Percentiles rank a stretch among this genome's conserved stretches.
Conservation (phyloP, 2,888 invertebrate species). For the Isoperla grammatica region DNA sequence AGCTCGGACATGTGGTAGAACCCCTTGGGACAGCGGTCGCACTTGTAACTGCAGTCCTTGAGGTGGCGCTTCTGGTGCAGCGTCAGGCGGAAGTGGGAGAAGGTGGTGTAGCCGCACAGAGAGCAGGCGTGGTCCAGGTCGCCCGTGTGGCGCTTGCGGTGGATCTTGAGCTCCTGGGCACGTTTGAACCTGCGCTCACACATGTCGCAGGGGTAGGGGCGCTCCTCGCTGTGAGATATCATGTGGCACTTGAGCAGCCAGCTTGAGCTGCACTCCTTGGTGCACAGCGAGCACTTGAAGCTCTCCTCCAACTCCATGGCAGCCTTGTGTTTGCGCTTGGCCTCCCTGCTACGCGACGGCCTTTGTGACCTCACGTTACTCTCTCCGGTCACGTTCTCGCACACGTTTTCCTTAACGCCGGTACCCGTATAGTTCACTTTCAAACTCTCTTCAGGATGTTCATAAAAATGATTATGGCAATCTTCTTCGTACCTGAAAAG, state of each 20-base stretch:
- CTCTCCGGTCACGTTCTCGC: not conserved
- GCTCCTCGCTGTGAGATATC: slow-evolving; percentile 50
- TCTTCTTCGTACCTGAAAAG: slow-evolving; percentile 21
- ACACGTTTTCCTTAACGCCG: too few species aligned
- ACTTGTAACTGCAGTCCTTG: slow-evolving; percentile 37
- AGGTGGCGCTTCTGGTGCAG: slow-evolving; percentile 37
- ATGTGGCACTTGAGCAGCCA: slow-evolving; percentile 55
- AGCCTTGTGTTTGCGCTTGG: not conserved
- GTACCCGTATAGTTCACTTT: too few species aligned
- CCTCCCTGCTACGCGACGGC: too few species aligned
- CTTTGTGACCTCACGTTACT: too few species aligned
- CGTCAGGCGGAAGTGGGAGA: slow-evolving; percentile 38
- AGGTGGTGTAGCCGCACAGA: slow-evolving; percentile 37
- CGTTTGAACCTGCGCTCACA: slow-evolving; percentile 40
- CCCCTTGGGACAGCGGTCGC: slow-evolving; percentile 41
- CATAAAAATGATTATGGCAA: not conserved
- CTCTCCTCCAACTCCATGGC: not conserved
- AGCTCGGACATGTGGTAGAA: slow-evolving; percentile 47
- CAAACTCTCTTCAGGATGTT: slow-evolving; percentile 9
- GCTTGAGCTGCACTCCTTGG: slow-evolving; percentile 31
- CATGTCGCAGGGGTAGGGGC: slow-evolving; percentile 40
- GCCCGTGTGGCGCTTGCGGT: slow-evolving; percentile 38
- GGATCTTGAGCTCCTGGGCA: slow-evolving; percentile 44
- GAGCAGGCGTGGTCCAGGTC: slow-evolving; percentile 37
- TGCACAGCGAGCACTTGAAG: slow-evolving; percentile 27